phyloP scores from a whole-genome alignment of 1,140 invertebrate species.

The Drosophila orosa region DNA sequence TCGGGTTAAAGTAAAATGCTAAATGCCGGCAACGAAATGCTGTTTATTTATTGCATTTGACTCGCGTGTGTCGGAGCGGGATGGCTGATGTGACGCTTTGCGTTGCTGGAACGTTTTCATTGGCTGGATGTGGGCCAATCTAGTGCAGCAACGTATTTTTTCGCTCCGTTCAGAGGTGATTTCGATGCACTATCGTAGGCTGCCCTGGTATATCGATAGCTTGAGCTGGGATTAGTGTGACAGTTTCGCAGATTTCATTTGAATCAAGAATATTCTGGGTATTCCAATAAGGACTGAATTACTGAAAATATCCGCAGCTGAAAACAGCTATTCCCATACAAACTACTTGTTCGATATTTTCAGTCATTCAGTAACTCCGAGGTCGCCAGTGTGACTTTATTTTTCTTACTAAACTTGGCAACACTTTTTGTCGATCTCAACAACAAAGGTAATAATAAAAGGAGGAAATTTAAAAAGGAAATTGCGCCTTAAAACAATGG shows the following conservation, averaged over 20 bases:
- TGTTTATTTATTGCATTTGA: slow-evolving; percentile 39
- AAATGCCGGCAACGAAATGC: slow-evolving; percentile 50
- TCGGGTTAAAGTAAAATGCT: slow-evolving; percentile 34
- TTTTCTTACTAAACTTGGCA: too few species aligned
- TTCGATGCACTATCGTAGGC: slow-evolving; percentile 10
- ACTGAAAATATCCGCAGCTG: too few species aligned
- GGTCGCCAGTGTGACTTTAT: too few species aligned
- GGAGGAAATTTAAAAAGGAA: too few species aligned
- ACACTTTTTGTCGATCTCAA: too few species aligned
- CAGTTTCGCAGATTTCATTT: neutral
- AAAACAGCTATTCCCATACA: too few species aligned
- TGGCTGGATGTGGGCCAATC: slow-evolving; percentile 64
- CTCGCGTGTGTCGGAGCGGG: slow-evolving; percentile 27
- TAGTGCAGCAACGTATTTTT: slow-evolving; percentile 35
- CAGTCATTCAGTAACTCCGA: too few species aligned
- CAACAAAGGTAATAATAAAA: too few species aligned
- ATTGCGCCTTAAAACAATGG: too few species aligned
- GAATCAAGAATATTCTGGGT: too few species aligned
- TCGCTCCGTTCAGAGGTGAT: slow-evolving; percentile 16
- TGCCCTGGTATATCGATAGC: slow-evolving; percentile 17
- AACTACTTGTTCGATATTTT: too few species aligned
- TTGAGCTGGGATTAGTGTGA: slow-evolving; percentile 6
- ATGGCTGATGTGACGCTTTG: slow-evolving; percentile 14
- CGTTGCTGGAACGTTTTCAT: slow-evolving; percentile 63
- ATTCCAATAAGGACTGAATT: too few species aligned